These are phyloP conservation scores for Percopsis omiscomaycus DNA, from an alignment of 2,797 vertebrate genomes.

Conservation along the genomic window DNA sequence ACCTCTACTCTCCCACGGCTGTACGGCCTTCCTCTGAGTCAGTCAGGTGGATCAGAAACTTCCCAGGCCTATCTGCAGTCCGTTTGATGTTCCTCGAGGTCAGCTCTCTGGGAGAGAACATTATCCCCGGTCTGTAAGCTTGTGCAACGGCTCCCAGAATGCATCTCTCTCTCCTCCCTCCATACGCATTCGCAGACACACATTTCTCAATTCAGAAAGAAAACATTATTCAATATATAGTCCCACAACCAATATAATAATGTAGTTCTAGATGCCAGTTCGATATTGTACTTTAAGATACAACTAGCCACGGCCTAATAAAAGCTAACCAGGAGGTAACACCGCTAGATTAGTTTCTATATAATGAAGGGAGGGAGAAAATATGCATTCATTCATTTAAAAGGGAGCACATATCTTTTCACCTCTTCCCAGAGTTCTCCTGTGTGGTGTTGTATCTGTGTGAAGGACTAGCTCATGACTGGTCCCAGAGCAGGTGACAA, in stretches of 20 bases:
- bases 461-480: conserved; percentile 46
- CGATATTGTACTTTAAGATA: too few species aligned
- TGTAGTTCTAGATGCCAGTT: too few species aligned
- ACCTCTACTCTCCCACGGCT: conserved; percentile 42
- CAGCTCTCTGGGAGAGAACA: neutral
- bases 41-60: conserved; percentile 21
- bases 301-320: too few species aligned
- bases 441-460: conserved; percentile 68
- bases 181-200: conserved; percentile 2
- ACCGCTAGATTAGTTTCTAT: too few species aligned
- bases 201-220: conserved; percentile 1
- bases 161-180: conserved; percentile 60
- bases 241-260: too few species aligned
- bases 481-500: conserved; percentile 41
- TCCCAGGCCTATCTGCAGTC: conserved; percentile 22
- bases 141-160: conserved; percentile 41
- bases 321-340: too few species aligned
- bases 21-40: neutral
- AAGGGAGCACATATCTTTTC: conserved; percentile 1
- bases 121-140: conserved; percentile 9
- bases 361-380: conserved; percentile 36
- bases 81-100: conserved; percentile 25
- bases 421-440: conserved; percentile 17
- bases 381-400: conserved; percentile 54
- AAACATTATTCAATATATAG: too few species aligned